Evolutionary conservation across 2,797 vertebrate genomes (phyloP).

Genomic region (Poecilia velifera): DNA sequence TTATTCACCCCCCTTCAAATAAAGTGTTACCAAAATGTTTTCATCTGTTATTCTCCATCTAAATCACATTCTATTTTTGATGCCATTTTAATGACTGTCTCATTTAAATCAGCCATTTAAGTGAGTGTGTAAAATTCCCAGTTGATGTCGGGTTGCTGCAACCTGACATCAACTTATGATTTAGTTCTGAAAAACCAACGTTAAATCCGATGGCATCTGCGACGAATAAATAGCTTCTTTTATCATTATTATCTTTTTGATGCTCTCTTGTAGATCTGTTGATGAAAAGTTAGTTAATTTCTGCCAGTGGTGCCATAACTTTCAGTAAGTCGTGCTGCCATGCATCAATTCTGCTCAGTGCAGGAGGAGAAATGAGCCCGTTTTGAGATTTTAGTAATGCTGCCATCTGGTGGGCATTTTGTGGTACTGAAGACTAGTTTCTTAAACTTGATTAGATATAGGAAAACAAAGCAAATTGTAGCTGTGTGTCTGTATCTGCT

Average conservation of each 20-base stretch:
- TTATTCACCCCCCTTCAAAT: too few species aligned
- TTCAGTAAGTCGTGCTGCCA: not conserved
- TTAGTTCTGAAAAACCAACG: not conserved
- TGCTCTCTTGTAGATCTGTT: not conserved
- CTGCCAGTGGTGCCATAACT: not conserved
- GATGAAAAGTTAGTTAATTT: not conserved
- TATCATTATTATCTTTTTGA: not conserved
- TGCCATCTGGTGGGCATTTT: conserved; percentile 37
- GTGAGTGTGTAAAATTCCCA: not conserved
- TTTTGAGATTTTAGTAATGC: conserved; percentile 3
- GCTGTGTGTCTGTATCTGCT: too few species aligned
- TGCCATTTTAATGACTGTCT: too few species aligned
- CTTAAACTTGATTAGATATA: not conserved
- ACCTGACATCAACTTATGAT: not conserved
- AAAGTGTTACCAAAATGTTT: too few species aligned
- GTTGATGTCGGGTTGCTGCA: not conserved
- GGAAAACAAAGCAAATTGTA: not conserved
- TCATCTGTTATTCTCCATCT: too few species aligned
- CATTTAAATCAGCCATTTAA: too few species aligned
- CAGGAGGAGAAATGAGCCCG: not conserved
- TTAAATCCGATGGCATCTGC: not conserved
- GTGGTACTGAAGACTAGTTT: not conserved
- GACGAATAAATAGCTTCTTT: not conserved
- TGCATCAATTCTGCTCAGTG: not conserved
- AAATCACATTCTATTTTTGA: too few species aligned